phyloP scores from a whole-genome alignment of 2,113 vertebrate genomes.

The Tragelaphus buxtoni region DNA sequence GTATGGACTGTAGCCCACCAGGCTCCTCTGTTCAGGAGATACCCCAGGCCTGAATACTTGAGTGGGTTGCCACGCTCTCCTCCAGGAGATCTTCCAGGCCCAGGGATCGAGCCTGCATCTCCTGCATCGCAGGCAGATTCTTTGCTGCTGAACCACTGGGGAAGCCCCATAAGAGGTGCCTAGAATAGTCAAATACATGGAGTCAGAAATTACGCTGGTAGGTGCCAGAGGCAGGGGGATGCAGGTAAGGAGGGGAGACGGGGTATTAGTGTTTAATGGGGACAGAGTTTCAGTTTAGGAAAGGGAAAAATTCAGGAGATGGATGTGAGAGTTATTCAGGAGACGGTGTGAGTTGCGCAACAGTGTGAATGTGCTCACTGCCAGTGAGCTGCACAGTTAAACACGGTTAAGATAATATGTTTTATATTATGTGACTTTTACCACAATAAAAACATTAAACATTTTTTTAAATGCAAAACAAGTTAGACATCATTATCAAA shows the following conservation, averaged over 20 bases:
- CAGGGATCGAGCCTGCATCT: neutral
- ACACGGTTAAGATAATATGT: neutral
- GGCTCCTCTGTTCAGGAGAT: neutral
- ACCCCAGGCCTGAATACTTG: neutral
- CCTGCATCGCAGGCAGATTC: neutral
- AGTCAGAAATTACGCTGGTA: neutral
- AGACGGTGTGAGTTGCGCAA: fast-evolving
- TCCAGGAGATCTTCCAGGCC: neutral
- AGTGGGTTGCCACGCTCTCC: neutral
- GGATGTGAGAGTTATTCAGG: neutral
- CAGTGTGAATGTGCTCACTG: neutral
- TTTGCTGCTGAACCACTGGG: neutral
- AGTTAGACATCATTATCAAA: neutral
- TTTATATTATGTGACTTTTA: neutral
- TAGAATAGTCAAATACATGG: neutral
- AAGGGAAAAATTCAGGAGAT: neutral
- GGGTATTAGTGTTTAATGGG: neutral
- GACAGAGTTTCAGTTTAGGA: neutral
- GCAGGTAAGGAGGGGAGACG: neutral
- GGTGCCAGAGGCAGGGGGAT: neutral
- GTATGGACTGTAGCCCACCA: neutral
- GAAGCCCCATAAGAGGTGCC: neutral
- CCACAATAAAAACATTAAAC: neutral
- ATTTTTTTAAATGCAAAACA: neutral
- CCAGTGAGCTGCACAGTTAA: fast-evolving